Conservation (phyloP, 2,888 invertebrate genomes). For the Platerodrilus igneus region DNA sequence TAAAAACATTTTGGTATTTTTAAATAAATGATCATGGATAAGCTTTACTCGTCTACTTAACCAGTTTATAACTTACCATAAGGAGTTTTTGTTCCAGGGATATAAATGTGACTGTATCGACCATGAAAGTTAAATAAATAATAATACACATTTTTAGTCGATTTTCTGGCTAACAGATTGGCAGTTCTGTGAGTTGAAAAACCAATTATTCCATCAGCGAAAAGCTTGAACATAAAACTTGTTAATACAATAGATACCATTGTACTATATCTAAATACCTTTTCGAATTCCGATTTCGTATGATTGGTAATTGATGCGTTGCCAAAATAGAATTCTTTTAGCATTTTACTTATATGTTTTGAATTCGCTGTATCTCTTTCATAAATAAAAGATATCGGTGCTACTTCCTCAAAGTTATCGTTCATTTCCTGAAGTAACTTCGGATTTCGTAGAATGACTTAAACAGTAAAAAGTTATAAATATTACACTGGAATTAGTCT, state of each 20-base stretch:
- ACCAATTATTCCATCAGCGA: slow-evolving; percentile 56
- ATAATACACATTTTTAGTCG: slow-evolving; percentile 55
- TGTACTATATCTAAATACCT: neutral
- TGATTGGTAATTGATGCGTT: no score
- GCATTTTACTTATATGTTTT: slow-evolving; percentile 48
- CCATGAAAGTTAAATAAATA: slow-evolving; percentile 61
- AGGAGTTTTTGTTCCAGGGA: slow-evolving; percentile 48
- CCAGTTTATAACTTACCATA: slow-evolving; percentile 31
- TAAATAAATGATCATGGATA: no score
- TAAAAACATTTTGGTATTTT: no score
- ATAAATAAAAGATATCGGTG: slow-evolving; percentile 61
- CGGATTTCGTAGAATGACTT: slow-evolving; percentile 54
- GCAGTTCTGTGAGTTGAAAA: slow-evolving; percentile 59
- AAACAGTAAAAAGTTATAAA: no score
- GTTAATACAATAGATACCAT: slow-evolving; percentile 47
- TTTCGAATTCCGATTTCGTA: no score
- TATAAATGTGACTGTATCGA: slow-evolving; percentile 54
- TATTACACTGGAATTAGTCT: no score
- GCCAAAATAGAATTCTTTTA: slow-evolving; percentile 52
- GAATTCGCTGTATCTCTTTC: slow-evolving; percentile 55
- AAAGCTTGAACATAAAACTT: slow-evolving; percentile 46
- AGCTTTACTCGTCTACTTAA: no score
- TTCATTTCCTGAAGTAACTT: slow-evolving; percentile 54
- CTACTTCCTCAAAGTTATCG: slow-evolving; percentile 57
- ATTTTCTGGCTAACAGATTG: slow-evolving; percentile 55